Evolutionary conservation across 2,113 vertebrate species (phyloP), one percentile per base, ranked within the genome.

Genomic region (Uropsilus gracilis): DNA sequence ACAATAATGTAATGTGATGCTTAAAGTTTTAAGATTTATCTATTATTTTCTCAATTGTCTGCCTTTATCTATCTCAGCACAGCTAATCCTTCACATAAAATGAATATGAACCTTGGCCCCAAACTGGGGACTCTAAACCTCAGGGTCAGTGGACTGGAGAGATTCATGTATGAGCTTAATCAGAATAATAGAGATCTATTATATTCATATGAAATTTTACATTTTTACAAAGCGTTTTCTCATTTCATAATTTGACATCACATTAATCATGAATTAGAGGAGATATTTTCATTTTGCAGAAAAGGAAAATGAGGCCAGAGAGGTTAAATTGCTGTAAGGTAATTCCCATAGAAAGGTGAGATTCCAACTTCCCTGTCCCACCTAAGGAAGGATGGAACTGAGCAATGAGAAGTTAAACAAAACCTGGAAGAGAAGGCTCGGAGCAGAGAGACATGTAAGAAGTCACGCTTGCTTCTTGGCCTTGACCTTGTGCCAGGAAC

Each of bases 1-100:
- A 88, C 39, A 24, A 44, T 68, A 93, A 93, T 83, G 39, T 12
- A 10, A 17, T 44, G 12, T 72, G 53, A 95, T 83, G 89, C 44
- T 59, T 86, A 64, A 90, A 71, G 75, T 76, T 82, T 46, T 77
- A 61, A 83, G 39, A 39, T 75, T 86, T 95, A 71, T 77, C 68
- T 86, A 64, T 86, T 86, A 85, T 48, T 92, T 85, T 77, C 55
- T 34, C 28, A 82, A 32, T n/a, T 39, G 7, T 61, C 64, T 90
- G 50, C 42, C 34, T 57, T 83, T 64, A 28, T 71, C 17, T 64
- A 17, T 82, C 30, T 92, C 80, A 39, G 53, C 61, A 90, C 69
- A 66, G 50, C 53, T 82, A 71, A 94, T 10, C 8, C 81, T 64
- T 73, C 73, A 77, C 34, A 76, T 59, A 72, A 69, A 92, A 82